phyloP scores from a whole-genome alignment of 2,113 vertebrate species.

The Stictonetta naevosa region DNA sequence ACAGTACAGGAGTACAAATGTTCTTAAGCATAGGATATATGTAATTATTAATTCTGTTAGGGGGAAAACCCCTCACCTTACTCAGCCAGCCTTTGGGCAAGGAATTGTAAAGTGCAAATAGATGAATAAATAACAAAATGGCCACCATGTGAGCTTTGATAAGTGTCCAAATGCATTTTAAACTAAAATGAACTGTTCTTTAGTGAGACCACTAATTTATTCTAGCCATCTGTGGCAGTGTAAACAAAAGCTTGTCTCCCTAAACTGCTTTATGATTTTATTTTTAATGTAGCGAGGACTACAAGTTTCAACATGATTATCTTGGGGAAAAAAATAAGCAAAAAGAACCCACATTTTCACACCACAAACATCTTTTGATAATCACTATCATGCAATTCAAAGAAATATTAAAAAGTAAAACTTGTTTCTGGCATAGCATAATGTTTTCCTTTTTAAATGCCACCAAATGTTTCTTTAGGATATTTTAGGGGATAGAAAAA shows the following conservation, averaged over 20 bases:
- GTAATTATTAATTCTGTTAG: neutral
- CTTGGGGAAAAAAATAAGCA: neutral
- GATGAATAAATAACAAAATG: constrained; percentile 64
- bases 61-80: constrained; percentile 9
- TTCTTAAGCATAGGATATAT: neutral
- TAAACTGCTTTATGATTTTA: constrained; percentile 61
- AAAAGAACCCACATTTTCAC: constrained; percentile 54
- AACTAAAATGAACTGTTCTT: constrained; percentile 76
- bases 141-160: constrained; percentile 60
- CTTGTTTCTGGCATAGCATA: constrained; percentile 63
- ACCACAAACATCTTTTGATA: constrained; percentile 55
- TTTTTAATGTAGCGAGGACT: constrained; percentile 32
- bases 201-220: constrained; percentile 77
- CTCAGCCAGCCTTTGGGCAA: neutral
- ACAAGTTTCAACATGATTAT: constrained; percentile 56
- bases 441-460: constrained; percentile 74
- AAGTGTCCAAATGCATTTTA: constrained; percentile 75
- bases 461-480: constrained; percentile 75
- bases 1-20: neutral
- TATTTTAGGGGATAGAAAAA: constrained; percentile 60
- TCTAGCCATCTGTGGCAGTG: constrained; percentile 78
- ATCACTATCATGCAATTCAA: constrained; percentile 49
- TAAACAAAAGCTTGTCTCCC: constrained; percentile 71
- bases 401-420: constrained; percentile 66
- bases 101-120: constrained; percentile 26